phyloP scores from a whole-genome alignment of 1,140 invertebrate species.

The Nixonia krombeini region DNA sequence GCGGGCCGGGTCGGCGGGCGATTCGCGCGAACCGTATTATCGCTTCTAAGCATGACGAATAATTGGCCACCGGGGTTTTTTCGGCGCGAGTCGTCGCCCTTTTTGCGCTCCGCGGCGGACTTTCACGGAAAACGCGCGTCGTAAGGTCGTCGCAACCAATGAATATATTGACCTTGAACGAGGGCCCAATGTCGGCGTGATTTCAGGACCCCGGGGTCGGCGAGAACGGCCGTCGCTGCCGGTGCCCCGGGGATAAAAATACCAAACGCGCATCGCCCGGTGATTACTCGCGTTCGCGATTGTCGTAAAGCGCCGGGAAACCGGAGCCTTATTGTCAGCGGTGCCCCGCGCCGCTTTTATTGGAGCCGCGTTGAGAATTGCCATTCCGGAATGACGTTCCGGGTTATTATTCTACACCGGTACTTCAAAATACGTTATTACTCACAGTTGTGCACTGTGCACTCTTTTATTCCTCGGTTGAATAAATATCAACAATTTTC shows the following conservation, averaged over 20 bases:
- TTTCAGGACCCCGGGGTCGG: slow-evolving; percentile 20
- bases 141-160: slow-evolving; percentile 54
- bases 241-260: slow-evolving; percentile 31
- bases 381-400: too few species aligned
- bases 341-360: too few species aligned
- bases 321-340: too few species aligned
- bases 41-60: slow-evolving; percentile 22
- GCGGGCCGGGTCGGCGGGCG: not conserved
- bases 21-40: slow-evolving; percentile 20
- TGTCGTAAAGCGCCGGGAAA: too few species aligned
- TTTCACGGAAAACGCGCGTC: slow-evolving; percentile 39
- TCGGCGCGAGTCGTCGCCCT: slow-evolving; percentile 11
- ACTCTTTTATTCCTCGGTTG: too few species aligned
- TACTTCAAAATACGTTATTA: too few species aligned
- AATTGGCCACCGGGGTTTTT: slow-evolving; percentile 42
- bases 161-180: slow-evolving; percentile 58
- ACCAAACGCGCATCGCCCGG: too few species aligned
- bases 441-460: too few species aligned
- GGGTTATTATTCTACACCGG: too few species aligned
- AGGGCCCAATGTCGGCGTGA: slow-evolving; percentile 20
- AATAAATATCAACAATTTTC: too few species aligned
- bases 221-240: slow-evolving; percentile 13
- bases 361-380: too few species aligned
- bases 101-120: slow-evolving; percentile 21
- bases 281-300: too few species aligned